Conservation (phyloP, 2,113 vertebrate species). For the Tragelaphus strepsiceros region DNA sequence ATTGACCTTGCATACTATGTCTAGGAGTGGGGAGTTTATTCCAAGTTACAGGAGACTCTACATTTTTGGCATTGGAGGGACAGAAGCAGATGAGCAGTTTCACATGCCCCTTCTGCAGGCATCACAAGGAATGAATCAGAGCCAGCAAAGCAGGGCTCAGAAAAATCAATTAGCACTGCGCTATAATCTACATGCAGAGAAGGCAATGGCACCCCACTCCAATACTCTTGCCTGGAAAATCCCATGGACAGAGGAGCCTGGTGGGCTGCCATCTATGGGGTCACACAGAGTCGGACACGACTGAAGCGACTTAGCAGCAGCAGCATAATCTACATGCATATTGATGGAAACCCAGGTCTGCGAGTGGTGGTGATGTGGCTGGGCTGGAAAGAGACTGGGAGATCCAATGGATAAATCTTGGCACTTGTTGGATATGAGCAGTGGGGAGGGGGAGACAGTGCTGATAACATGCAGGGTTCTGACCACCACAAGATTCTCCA, state of each 20-base stretch:
- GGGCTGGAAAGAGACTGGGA: neutral
- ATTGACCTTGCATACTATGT: neutral
- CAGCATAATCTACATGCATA: neutral
- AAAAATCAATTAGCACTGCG: neutral
- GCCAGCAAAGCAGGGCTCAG: neutral
- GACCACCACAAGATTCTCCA: neutral
- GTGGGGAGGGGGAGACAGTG: rapidly evolving
- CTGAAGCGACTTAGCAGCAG: too few species aligned
- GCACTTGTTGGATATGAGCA: neutral
- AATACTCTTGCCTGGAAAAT: too few species aligned
- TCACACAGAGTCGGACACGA: too few species aligned
- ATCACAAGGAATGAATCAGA: neutral
- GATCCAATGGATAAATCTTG: neutral
- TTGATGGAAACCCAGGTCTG: neutral
- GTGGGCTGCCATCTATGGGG: too few species aligned
- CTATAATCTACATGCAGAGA: neutral
- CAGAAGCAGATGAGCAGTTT: neutral
- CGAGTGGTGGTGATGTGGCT: neutral
- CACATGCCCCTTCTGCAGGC: neutral
- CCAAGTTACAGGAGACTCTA: neutral
- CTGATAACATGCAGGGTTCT: neutral
- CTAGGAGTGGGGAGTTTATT: neutral
- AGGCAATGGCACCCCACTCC: too few species aligned
- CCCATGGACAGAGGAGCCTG: too few species aligned
- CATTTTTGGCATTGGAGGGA: neutral